A percentile compares a stretch with the other conserved stretches of the same genome.
Evolutionary conservation across 1,140 invertebrate genomes (phyloP).

Genomic region (Acromyrmex heyeri): DNA sequence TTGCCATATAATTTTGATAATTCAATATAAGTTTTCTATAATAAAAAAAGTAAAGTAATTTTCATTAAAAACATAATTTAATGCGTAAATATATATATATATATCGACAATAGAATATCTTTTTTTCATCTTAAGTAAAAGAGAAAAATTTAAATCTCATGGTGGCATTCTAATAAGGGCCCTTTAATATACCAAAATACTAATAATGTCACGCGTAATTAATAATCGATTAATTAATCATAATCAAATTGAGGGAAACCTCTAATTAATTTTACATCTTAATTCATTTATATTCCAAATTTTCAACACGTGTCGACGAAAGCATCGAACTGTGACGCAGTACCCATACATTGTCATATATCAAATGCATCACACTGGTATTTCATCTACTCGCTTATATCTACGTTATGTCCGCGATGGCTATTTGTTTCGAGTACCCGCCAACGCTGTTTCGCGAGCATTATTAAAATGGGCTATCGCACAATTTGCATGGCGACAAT

Average conservation of each 20-base stretch:
- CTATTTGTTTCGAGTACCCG: constrained; percentile 64
- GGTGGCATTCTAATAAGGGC: background rate
- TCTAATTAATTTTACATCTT: background rate
- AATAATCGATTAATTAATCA: constrained; percentile 15
- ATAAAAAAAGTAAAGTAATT: background rate
- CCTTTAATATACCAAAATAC: background rate
- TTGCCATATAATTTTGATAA: no score
- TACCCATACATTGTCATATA: background rate
- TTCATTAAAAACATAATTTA: background rate
- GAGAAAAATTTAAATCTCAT: background rate
- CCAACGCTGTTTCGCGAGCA: constrained; percentile 47
- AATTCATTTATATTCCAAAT: background rate
- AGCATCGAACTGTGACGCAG: background rate
- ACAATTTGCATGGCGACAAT: constrained; percentile 74
- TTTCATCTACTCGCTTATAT: constrained; percentile 55
- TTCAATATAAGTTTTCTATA: no score
- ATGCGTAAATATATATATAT: background rate
- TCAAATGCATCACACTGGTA: constrained; percentile 19
- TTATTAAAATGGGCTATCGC: constrained; percentile 74
- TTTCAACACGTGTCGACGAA: background rate
- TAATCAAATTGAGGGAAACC: background rate
- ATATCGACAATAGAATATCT: background rate
- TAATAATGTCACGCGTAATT: background rate
- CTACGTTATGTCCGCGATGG: constrained; percentile 33
- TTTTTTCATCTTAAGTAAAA: background rate